Evolutionary conservation across 2,797 vertebrate species (phyloP), one percentile per base, ranked within the genome.

Genomic region (Xiphophorus birchmanni): DNA sequence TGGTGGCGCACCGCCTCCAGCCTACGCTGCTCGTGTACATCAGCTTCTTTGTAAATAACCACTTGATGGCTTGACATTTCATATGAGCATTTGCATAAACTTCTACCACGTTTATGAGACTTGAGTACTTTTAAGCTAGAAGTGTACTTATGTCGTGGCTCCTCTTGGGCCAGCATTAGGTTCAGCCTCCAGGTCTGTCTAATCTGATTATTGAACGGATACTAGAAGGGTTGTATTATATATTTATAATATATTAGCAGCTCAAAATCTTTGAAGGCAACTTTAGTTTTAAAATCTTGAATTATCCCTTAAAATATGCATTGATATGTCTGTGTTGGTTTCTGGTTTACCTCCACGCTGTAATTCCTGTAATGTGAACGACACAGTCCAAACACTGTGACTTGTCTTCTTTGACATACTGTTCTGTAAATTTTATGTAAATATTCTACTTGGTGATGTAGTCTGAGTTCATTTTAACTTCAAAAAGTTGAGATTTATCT

Each of bases 331-430:
- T 72, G 40, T 44, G 67, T 44, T 69, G 18, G 65, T 67, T 13
- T 72, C 69, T 44, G 69, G 6, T 67, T 67, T 17, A 15, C 42
- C 26, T 45, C 42, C 44, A 23, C 5, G 40, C 26, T 72, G 42
- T 45, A 23, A 15, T 44, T 42, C n/a, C 40, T 44, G 26, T 29
- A 15, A 45, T 45, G 69, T 29, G 42, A 72, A 45, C 11, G 12
- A n/a, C 69, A 72, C 5, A 72, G 69, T 72, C 69, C 42, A n/a
- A 72, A 72, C 67, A 42, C 67, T 71, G 63, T 67, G 67, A 71
- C 11, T 45, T 72, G 23, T 45, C 42, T 8, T 44, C 12, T 45
- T 15, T n/a, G 69, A 4, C 11, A 8, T 44, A 44, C 42, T 72
- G 69, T 45, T 29, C 23, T 72, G 42, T 45, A 44, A n/a, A 45